A percentile compares a stretch with the other conserved stretches of the same genome.
phyloP scores from a whole-genome alignment of 1,140 invertebrate species.

The Apis dorsata region DNA sequence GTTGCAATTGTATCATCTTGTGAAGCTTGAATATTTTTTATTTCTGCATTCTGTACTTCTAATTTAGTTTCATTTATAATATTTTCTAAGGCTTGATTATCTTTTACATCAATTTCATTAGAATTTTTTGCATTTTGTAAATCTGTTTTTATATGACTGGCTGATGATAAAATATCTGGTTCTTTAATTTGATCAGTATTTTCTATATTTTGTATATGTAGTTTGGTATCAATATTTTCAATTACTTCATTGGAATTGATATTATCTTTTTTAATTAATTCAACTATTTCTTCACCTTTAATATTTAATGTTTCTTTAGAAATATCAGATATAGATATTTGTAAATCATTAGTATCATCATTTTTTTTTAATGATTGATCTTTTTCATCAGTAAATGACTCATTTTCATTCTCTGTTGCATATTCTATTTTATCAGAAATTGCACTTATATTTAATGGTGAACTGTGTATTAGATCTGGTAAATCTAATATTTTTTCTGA shows the following conservation, averaged over 20 bases:
- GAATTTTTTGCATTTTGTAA: background rate
- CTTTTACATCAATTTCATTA: background rate
- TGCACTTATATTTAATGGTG: background rate
- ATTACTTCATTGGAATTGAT: constrained; percentile 34
- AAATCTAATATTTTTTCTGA: constrained; percentile 24
- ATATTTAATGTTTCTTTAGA: background rate
- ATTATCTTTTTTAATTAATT: background rate
- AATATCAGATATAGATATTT: background rate
- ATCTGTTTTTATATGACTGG: constrained; percentile 23
- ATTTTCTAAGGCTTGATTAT: background rate
- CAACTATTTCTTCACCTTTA: background rate
- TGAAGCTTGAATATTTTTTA: background rate
- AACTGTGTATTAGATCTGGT: background rate
- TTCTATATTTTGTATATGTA: background rate
- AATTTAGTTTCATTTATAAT: constrained; percentile 42
- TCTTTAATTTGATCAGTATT: background rate
- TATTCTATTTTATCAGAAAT: background rate
- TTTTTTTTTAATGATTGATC: background rate
- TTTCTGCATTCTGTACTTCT: background rate
- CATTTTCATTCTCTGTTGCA: background rate
- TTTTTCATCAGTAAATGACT: background rate
- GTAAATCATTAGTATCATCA: background rate
- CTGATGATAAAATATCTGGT: background rate
- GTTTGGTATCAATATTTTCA: constrained; percentile 21
- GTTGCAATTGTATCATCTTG: background rate